Evolutionary conservation across 1,140 invertebrate genomes (phyloP), one percentile per base, ranked within the genome.

Genomic region (Eueides isabella): DNA sequence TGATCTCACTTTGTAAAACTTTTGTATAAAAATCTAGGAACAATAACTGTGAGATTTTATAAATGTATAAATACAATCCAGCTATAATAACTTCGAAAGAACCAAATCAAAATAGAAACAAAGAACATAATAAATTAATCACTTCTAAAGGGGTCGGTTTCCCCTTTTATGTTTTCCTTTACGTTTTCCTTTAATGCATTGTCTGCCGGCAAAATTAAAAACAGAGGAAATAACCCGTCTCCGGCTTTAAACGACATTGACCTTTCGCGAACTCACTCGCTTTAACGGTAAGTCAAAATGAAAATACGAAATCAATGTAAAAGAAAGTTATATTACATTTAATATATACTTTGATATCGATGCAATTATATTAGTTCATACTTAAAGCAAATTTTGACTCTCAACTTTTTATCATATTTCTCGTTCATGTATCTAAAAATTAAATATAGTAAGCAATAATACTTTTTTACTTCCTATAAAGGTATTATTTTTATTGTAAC

Each of bases 71-170:
- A 23, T 55, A 55, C 26, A 55, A 55, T 55, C 48, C 19, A 55
- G 19, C 48, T 26, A 55, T 23, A 55, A 86, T 86, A 82, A 76
- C 81, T 83, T 80, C 82, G 76, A 75, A 74, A 71, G 75, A 81
- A 78, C 80, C 75, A 77, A 89, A 88, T 89, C 87, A 89, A 90
- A 88, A 91, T 85, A 88, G 81, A 90, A 90, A 90, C 87, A 91
- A 91, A 90, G 91, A 86, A 85, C 84, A 88, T 92, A 90, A 91
- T 91, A 91, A 92, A 92, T 92, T 91, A 92, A 92, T 92, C 91
- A 91, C 86, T 80, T 78, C 81, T 75, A 77, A 90, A 91, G 87
- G 89, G 91, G 87, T 91, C 80, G 83, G 76, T 81, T 86, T 85
- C 88, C 87, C 88, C 88, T 89, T 86, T 84, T 87, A 86, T 91